Conservation (phyloP, 2,888 invertebrate genomes). For the Hedya salicella region DNA sequence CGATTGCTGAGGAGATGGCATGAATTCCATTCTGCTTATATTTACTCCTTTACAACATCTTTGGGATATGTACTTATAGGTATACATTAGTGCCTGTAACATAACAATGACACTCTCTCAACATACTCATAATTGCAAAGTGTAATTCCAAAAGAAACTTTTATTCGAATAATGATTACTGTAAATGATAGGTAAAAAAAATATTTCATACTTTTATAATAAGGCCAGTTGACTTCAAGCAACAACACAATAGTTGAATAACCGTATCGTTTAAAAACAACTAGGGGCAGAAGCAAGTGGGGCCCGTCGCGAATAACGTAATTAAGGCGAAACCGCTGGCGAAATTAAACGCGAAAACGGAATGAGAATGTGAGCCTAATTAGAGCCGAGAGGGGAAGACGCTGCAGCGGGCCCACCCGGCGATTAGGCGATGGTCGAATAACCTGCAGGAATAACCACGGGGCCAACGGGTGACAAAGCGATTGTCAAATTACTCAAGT, state of each 20-base stretch:
- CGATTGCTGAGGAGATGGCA: no score
- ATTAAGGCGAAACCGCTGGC: conserved; percentile 84
- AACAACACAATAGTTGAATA: conserved; percentile 32
- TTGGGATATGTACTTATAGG: no score
- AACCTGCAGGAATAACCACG: background rate
- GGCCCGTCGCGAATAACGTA: conserved; percentile 81
- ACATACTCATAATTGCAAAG: no score
- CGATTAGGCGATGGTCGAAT: conserved; percentile 41
- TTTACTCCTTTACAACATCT: no score
- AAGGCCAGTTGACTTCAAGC: background rate
- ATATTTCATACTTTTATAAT: background rate
- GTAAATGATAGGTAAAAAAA: background rate
- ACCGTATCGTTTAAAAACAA: conserved; percentile 44
- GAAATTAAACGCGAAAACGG: conserved; percentile 86
- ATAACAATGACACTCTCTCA: no score
- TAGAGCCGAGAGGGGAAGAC: conserved; percentile 76
- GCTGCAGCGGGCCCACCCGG: conserved; percentile 41
- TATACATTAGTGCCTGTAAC: no score
- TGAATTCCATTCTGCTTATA: no score
- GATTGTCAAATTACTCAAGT: background rate
- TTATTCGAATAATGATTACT: background rate
- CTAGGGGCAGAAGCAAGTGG: conserved; percentile 54
- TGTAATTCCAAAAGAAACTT: no score
- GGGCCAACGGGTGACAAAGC: background rate
- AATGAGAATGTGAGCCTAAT: conserved; percentile 87